Evolutionary conservation across 2,113 vertebrate species (phyloP).

Genomic region (Gymnocephalus cernua): DNA sequence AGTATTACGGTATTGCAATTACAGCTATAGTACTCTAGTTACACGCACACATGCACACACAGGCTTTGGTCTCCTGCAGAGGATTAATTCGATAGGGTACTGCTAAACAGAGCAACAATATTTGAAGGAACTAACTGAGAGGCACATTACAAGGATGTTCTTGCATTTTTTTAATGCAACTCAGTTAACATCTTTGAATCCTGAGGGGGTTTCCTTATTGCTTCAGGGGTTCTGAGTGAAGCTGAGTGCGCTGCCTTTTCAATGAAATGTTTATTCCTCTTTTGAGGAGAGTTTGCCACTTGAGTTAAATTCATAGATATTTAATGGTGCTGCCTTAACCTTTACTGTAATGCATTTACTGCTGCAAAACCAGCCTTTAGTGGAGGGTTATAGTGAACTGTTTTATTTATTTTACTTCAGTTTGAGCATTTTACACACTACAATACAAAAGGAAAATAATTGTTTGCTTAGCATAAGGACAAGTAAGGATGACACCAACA

Average conservation of each 20-base stretch:
- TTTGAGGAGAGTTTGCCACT: constrained; percentile 36
- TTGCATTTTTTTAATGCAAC: constrained; percentile 31
- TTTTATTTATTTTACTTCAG: background rate
- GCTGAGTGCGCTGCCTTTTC: constrained; percentile 30
- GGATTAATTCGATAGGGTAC: constrained; percentile 58
- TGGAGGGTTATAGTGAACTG: background rate
- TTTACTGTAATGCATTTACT: constrained; percentile 49
- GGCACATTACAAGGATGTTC: constrained; percentile 36
- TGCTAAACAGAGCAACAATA: constrained; percentile 59
- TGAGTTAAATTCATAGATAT: constrained; percentile 42
- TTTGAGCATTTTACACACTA: constrained; percentile 11
- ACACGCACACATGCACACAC: constrained; percentile 17
- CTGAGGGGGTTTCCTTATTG: constrained; percentile 51
- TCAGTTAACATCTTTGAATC: constrained; percentile 51
- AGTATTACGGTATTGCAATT: too few relatives aligned
- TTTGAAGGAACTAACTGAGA: constrained; percentile 53
- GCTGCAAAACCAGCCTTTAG: constrained; percentile 27
- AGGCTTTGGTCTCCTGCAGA: constrained; percentile 47
- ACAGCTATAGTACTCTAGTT: background rate
- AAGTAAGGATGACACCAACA: background rate
- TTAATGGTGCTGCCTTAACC: constrained; percentile 34
- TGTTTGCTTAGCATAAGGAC: background rate
- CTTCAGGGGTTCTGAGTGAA: constrained; percentile 52
- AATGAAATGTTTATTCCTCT: constrained; percentile 53
- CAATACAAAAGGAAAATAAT: background rate